phyloP scores from a whole-genome alignment of 2,888 invertebrate genomes.

The Tricholauxania praeusta region DNA sequence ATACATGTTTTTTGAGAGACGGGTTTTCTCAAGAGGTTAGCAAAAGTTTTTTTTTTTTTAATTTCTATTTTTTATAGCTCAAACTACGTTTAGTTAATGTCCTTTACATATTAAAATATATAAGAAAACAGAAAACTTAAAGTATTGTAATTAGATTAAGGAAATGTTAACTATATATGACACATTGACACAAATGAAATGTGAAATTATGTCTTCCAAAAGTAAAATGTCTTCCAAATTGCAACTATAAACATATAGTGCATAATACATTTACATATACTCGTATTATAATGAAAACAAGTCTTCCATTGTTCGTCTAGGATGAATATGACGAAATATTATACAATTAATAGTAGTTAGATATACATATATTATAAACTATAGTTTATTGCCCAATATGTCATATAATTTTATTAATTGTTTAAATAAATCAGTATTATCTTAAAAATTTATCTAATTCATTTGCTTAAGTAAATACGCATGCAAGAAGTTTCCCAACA shows the following conservation, averaged over 20 bases:
- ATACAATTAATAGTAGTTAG: background rate
- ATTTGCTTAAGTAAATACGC: background rate
- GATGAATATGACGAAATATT: background rate
- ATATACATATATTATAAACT: conserved; percentile 3
- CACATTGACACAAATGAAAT: conserved; percentile 14
- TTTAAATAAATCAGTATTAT: conserved; percentile 16
- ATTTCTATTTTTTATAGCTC: conserved; percentile 5
- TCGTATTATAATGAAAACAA: conserved; percentile 22
- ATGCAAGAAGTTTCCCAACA: too few relatives aligned
- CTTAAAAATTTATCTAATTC: background rate
- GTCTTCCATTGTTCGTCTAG: conserved; percentile 1
- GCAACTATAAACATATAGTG: conserved; percentile 43
- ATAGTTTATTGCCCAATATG: background rate
- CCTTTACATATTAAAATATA: conserved; percentile 29
- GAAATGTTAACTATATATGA: conserved; percentile 14
- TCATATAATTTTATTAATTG: conserved; percentile 14
- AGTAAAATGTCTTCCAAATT: conserved; percentile 59
- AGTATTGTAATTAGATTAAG: background rate
- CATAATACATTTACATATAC: conserved; percentile 36
- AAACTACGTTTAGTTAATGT: background rate
- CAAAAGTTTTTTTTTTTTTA: background rate
- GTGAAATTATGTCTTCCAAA: conserved; percentile 50
- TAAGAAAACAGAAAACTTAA: background rate
- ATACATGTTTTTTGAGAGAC: conserved; percentile 34
- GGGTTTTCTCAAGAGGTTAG: conserved; percentile 11